These are phyloP conservation scores for Operophtera brumata DNA, from an alignment of 2,888 invertebrate genomes.

Conservation along the genomic window DNA sequence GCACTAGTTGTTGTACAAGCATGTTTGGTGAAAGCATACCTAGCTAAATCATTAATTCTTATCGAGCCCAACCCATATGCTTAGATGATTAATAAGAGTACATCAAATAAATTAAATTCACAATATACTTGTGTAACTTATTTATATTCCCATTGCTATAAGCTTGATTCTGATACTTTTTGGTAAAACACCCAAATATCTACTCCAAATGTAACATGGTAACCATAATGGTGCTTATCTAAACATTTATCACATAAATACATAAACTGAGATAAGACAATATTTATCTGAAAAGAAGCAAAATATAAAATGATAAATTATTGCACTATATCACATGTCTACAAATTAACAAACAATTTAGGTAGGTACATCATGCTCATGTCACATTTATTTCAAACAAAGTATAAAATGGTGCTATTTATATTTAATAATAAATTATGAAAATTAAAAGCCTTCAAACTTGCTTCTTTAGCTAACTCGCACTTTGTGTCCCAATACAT, in stretches of 20 bases:
- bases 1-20: conserved; percentile 2
- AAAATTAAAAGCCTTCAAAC: conserved; percentile 5
- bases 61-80: background rate
- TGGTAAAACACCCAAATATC: background rate
- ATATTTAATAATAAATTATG: conserved; percentile 4
- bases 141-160: background rate
- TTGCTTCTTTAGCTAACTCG: no score
- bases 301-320: conserved; percentile 1
- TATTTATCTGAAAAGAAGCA: background rate
- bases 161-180: background rate
- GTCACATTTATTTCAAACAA: conserved; percentile 9
- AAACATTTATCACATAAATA: conserved; percentile 13
- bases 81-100: conserved; percentile 5
- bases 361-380: conserved; percentile 9
- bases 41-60: background rate
- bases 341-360: conserved; percentile 7
- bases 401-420: conserved; percentile 10
- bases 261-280: conserved; percentile 5
- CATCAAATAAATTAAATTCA: conserved; percentile 3
- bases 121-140: conserved; percentile 13
- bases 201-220: conserved; percentile 3
- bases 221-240: background rate
- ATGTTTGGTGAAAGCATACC: background rate
- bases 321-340: conserved; percentile 1
- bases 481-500: no score